Conservation (phyloP, 2,113 vertebrate genomes). For the Trichechus manatus region DNA sequence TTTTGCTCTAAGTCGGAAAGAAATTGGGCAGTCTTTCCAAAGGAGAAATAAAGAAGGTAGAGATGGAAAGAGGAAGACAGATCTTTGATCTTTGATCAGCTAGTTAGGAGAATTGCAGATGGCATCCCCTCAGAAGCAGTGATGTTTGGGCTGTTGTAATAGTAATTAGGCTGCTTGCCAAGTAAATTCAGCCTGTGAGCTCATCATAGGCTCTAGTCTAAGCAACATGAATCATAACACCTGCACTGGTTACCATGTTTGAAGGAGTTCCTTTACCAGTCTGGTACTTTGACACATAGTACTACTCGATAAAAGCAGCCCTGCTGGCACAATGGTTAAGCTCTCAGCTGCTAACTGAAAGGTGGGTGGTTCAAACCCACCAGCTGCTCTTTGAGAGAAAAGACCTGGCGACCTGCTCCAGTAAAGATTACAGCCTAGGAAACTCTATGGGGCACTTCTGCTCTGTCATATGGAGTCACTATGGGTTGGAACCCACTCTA, state of each 20-base stretch:
- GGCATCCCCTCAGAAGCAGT: neutral
- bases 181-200: neutral
- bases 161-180: neutral
- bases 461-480: neutral
- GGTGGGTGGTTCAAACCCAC: neutral
- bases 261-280: neutral
- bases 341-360: neutral
- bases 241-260: neutral
- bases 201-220: neutral
- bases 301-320: neutral
- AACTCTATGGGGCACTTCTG: neutral
- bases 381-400: neutral
- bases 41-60: neutral
- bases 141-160: neutral
- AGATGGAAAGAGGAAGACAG: neutral
- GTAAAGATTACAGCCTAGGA: neutral
- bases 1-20: neutral
- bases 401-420: neutral
- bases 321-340: neutral
- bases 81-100: neutral
- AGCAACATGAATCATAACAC: neutral
- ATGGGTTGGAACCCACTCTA: neutral
- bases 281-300: neutral
- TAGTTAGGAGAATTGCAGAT: neutral
- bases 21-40: neutral